phyloP scores from a whole-genome alignment of 2,888 invertebrate species.

The Patella caerulea region DNA sequence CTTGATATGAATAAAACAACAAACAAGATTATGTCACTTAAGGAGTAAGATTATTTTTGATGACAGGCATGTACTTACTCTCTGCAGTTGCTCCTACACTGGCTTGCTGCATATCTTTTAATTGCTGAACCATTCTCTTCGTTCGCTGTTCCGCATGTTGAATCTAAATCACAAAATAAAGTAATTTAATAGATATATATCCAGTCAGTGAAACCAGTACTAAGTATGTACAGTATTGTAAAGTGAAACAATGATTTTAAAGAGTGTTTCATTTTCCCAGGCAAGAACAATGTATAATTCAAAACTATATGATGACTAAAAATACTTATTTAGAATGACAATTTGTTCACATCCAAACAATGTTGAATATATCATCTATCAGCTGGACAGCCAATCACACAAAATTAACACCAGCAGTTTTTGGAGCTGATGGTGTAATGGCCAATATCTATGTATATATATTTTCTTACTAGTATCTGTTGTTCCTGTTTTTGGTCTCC shows the following conservation, averaged over 20 bases:
- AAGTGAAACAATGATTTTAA: too few relatives aligned
- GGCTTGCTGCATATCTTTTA: conserved; percentile 77
- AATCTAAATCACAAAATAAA: conserved; percentile 61
- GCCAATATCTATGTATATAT: background rate
- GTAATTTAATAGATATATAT: background rate
- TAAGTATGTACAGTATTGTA: too few relatives aligned
- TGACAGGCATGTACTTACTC: conserved; percentile 67
- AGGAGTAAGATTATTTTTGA: background rate
- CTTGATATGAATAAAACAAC: background rate
- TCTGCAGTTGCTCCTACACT: conserved; percentile 77
- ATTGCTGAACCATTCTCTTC: conserved; percentile 79
- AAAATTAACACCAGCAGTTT: too few relatives aligned
- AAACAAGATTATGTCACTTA: background rate
- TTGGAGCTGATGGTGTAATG: background rate
- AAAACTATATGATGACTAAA: too few relatives aligned
- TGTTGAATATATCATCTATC: too few relatives aligned
- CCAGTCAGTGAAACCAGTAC: too few relatives aligned
- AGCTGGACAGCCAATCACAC: too few relatives aligned
- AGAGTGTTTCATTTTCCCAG: too few relatives aligned
- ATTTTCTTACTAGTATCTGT: conserved; percentile 70
- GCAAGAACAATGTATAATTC: too few relatives aligned
- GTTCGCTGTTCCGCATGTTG: conserved; percentile 75
- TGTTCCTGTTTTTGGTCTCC: conserved; percentile 77
- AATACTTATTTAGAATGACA: background rate
- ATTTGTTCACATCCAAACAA: background rate